These are phyloP conservation scores for Diplodus puntazzo DNA, from an alignment of 2,797 vertebrate genomes.

Conservation along the genomic window DNA sequence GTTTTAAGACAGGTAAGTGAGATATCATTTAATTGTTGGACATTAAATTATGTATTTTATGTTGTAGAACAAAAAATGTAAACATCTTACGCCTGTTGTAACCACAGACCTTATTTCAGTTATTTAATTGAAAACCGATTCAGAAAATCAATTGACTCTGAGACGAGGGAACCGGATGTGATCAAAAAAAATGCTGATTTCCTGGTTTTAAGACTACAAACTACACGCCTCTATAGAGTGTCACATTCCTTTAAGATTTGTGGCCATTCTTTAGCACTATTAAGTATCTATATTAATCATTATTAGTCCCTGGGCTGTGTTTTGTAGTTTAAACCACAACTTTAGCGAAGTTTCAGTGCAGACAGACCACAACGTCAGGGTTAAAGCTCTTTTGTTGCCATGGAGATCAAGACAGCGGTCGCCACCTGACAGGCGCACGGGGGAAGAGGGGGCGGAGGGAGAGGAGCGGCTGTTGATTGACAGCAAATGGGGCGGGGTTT, in stretches of 20 bases:
- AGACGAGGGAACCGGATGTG: neutral
- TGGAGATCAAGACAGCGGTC: slow-evolving; percentile 76
- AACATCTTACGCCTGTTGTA: no score
- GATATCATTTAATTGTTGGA: no score
- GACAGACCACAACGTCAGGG: slow-evolving; percentile 56
- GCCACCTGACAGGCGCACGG: slow-evolving; percentile 79
- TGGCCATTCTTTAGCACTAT: neutral
- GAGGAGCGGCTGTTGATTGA: slow-evolving; percentile 31
- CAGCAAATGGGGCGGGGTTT: slow-evolving; percentile 47
- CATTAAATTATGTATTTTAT: no score
- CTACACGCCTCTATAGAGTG: neutral
- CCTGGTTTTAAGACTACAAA: no score
- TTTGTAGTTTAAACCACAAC: neutral
- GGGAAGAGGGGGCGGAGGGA: slow-evolving; percentile 39
- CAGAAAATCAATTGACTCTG: no score
- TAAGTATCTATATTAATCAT: no score
- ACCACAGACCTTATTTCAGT: no score
- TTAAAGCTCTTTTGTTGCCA: slow-evolving; percentile 81
- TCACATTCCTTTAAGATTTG: slow-evolving; percentile 7
- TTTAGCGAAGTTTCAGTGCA: neutral
- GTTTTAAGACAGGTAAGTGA: no score
- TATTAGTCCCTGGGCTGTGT: neutral
- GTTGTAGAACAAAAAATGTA: no score
- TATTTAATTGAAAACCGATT: no score
- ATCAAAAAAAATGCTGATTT: slow-evolving; percentile 1